phyloP scores from a whole-genome alignment of 2,888 invertebrate species.

The Deroplatys truncata region DNA sequence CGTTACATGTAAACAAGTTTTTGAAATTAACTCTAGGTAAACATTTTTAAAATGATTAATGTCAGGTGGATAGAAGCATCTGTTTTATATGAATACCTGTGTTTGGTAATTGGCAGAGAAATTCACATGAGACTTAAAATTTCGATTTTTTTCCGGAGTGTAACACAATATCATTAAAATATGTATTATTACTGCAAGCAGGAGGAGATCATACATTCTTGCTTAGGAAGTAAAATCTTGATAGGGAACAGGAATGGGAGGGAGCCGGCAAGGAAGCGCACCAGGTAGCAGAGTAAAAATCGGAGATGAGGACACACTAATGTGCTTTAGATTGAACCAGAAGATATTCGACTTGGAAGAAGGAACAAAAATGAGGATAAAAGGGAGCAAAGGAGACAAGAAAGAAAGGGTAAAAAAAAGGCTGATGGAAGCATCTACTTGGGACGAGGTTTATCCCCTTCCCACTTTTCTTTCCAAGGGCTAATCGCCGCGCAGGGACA shows the following conservation, averaged over 20 bases:
- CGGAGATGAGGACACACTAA: neutral
- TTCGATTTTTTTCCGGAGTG: too few species aligned
- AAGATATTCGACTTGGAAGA: neutral
- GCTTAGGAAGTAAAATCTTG: neutral
- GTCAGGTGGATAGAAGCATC: too few species aligned
- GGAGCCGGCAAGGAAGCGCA: neutral
- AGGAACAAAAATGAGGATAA: neutral
- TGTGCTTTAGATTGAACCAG: neutral
- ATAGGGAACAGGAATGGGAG: neutral
- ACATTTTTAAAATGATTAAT: too few species aligned
- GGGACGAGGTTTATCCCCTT: neutral
- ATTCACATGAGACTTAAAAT: too few species aligned
- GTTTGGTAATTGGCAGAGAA: too few species aligned
- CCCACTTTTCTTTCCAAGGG: neutral
- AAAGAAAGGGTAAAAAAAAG: neutral
- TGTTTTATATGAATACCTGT: too few species aligned
- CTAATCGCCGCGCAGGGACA: constrained; percentile 11
- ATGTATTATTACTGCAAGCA: too few species aligned
- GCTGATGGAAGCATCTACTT: neutral
- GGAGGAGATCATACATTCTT: neutral
- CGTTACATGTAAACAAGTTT: too few species aligned
- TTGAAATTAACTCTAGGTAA: too few species aligned
- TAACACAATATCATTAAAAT: too few species aligned
- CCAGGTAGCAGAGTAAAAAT: neutral
- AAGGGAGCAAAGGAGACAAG: neutral